phyloP scores from a whole-genome alignment of 2,888 invertebrate species.

The Euclidia mi region DNA sequence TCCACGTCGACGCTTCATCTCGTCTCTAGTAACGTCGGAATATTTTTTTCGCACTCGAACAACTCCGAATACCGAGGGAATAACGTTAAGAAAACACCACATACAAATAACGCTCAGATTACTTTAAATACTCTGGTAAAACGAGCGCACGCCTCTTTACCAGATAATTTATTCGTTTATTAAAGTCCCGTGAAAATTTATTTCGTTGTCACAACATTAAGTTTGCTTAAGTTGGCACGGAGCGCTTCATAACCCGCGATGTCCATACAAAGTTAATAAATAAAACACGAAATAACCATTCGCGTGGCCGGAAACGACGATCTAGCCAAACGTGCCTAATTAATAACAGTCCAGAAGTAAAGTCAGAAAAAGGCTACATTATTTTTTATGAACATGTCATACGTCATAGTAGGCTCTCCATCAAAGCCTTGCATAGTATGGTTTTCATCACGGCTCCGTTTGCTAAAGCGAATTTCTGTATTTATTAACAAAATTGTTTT shows the following conservation, averaged over 20 bases:
- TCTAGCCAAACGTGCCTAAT: conserved; percentile 41
- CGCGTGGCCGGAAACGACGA: conserved; percentile 13
- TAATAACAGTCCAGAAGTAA: conserved; percentile 37
- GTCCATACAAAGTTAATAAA: conserved; percentile 38
- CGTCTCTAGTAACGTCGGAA: conserved; percentile 65
- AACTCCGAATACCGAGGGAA: conserved; percentile 61
- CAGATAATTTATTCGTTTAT: conserved; percentile 51
- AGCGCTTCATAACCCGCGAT: conserved; percentile 30
- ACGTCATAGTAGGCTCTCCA: conserved; percentile 31
- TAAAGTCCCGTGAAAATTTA: conserved; percentile 26
- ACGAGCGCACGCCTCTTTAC: conserved; percentile 56
- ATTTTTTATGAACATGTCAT: conserved; percentile 36
- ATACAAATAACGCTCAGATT: conserved; percentile 71
- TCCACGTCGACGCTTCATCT: conserved; percentile 69
- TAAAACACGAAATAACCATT: conserved; percentile 43
- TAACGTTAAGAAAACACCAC: conserved; percentile 69
- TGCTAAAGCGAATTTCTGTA: conserved; percentile 26
- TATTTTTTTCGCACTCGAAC: conserved; percentile 74
- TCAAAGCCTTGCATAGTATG: conserved; percentile 32
- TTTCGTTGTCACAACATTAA: conserved; percentile 36
- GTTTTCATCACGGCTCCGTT: conserved; percentile 33
- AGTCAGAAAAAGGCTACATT: conserved; percentile 28
- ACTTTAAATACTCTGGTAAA: conserved; percentile 61
- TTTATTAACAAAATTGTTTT: conserved; percentile 29
- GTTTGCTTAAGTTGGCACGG: conserved; percentile 14